Conservation (phyloP, 2,113 vertebrate genomes). For the Petaurus breviceps region DNA sequence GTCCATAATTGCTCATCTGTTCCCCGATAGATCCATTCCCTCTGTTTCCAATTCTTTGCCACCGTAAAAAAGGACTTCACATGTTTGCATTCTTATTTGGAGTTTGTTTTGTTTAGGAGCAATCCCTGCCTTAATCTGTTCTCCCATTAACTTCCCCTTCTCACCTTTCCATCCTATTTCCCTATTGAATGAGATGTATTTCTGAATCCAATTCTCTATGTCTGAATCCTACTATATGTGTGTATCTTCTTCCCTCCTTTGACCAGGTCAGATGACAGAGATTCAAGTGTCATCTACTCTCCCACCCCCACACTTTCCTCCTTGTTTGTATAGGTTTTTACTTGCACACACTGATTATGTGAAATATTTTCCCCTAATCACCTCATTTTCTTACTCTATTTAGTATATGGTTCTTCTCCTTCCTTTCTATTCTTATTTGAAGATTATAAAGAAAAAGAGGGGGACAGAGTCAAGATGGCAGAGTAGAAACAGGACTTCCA, state of each 20-base stretch:
- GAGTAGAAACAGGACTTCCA: too few species aligned
- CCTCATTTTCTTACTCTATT: neutral
- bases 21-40: neutral
- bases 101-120: neutral
- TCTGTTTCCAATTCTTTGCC: neutral
- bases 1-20: neutral
- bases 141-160: neutral
- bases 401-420: neutral
- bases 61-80: neutral
- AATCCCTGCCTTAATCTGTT: neutral
- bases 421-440: neutral
- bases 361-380: neutral
- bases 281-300: neutral
- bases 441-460: neutral
- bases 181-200: neutral
- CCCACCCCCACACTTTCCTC: neutral
- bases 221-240: neutral
- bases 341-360: neutral
- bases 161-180: neutral
- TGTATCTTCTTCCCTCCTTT: neutral
- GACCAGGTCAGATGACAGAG: neutral
- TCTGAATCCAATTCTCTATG: neutral
- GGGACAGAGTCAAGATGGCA: too few species aligned
- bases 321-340: too few species aligned
- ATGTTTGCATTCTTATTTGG: neutral